Percentiles rank a stretch among this genome's conserved stretches.
phyloP scores from a whole-genome alignment of 2,888 invertebrate species.

The Shargacucullia verbasci region DNA sequence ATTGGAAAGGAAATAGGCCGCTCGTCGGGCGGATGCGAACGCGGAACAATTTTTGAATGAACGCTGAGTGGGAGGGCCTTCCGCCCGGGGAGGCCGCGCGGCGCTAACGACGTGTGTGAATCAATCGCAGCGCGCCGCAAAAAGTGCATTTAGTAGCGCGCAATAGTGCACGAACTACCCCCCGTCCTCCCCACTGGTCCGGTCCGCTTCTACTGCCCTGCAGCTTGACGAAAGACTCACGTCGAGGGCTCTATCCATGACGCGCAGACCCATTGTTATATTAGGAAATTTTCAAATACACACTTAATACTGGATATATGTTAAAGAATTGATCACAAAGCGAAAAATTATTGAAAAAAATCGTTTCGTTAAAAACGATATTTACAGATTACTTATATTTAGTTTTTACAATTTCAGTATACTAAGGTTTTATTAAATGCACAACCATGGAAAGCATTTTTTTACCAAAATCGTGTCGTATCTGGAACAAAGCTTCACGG shows the following conservation, averaged over 20 bases:
- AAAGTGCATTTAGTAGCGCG: constrained; percentile 38
- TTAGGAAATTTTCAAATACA: constrained; percentile 35
- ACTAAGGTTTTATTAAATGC: too few relatives aligned
- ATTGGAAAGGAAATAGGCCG: constrained; percentile 25
- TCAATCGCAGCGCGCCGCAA: constrained; percentile 20
- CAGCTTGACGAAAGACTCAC: constrained; percentile 28
- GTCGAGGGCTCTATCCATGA: constrained; percentile 28
- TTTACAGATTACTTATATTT: too few relatives aligned
- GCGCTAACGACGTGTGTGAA: constrained; percentile 34
- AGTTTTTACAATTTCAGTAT: too few relatives aligned
- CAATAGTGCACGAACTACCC: neutral
- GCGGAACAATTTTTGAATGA: constrained; percentile 14
- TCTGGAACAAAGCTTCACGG: too few relatives aligned
- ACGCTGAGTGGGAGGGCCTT: neutral
- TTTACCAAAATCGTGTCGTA: too few relatives aligned
- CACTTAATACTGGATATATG: too few relatives aligned
- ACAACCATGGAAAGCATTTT: too few relatives aligned
- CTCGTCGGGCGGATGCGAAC: neutral
- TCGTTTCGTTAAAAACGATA: too few relatives aligned
- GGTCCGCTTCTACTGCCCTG: neutral
- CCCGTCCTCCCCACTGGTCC: neutral
- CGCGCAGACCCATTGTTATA: constrained; percentile 17
- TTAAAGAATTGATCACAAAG: too few relatives aligned
- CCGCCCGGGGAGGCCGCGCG: neutral
- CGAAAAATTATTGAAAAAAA: too few relatives aligned